These are phyloP conservation scores for Poecilia gillii DNA, from an alignment of 2,797 vertebrate species.

Conservation along the genomic window DNA sequence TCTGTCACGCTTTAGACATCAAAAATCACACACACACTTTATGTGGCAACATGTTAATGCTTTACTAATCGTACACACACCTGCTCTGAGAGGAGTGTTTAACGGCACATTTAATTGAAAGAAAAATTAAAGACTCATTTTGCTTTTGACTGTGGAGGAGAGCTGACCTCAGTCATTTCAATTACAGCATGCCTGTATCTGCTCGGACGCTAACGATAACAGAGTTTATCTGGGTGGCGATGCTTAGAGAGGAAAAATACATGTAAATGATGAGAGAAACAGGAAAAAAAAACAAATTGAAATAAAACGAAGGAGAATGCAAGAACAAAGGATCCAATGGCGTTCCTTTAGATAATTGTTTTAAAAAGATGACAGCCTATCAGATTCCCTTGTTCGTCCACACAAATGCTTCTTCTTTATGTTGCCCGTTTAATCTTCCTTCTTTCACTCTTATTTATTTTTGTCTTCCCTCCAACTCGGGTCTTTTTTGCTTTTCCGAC, in stretches of 20 bases:
- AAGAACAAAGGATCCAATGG: constrained; percentile 51
- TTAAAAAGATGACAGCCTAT: constrained; percentile 57
- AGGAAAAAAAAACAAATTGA: constrained; percentile 22
- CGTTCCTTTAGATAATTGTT: constrained; percentile 46
- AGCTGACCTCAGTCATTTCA: constrained; percentile 68
- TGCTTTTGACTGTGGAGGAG: constrained; percentile 62
- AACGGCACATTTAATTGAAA: constrained; percentile 74
- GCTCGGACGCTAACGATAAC: constrained; percentile 10
- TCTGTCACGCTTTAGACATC: constrained; percentile 16
- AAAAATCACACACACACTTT: constrained; percentile 3
- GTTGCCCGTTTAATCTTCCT: constrained; percentile 42
- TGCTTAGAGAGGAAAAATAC: constrained; percentile 51
- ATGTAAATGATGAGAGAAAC: constrained; percentile 27
- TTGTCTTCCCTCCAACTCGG: constrained; percentile 36
- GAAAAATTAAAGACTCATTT: constrained; percentile 71
- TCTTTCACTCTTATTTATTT: constrained; percentile 23
- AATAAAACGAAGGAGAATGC: constrained; percentile 48
- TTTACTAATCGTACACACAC: not conserved
- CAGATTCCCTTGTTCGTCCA: constrained; percentile 47
- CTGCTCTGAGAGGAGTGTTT: constrained; percentile 57
- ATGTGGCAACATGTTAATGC: not conserved
- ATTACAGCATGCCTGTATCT: constrained; percentile 57
- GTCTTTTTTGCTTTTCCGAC: constrained; percentile 13
- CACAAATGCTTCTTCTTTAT: constrained; percentile 42
- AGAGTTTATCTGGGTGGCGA: constrained; percentile 46